Evolutionary conservation across 1,140 invertebrate species (phyloP), one percentile per base, ranked within the genome.

Genomic region (Colletes latitarsis): DNA sequence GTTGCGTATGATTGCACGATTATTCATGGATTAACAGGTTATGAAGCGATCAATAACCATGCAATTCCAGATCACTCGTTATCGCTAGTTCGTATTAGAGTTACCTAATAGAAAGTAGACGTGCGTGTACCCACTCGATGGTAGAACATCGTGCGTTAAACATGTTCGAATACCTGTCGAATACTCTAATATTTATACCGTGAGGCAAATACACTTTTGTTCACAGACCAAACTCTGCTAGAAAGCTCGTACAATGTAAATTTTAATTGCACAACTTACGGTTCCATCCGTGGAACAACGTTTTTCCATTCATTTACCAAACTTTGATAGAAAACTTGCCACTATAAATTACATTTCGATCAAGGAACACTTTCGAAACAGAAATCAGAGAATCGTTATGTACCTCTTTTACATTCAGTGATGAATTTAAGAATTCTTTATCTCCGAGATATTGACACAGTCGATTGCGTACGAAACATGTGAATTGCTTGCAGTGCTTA

Each of bases 141-240:
- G n/a, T 62, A 41, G 62, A 52, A n/a, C 43, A n/a, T 70, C 67
- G 8, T 55, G 57, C 43, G 52, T 74, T 19, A 58, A 67, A 46
- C 57, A 72, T 19, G 67, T 63, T 14, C 46, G 49, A 63, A 73
- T 77, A 82, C 73, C 69, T 77, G 80, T 62, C 63, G 64, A 64
- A 82, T 84, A 82, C 73, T 82, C 74, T 1, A 69, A 52, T 66
- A 57, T 63, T 80, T 52, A 58, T 64, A 30, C 21, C 19, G 6
- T 12, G 19, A 19, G 39, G 9, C 6, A 63, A 9, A 14, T 21
- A 43, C 41, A 6, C 30, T 49, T 15, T 15, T 62, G 21, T 4
- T n/a, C 53, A 8, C 30, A 6, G 12, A 63, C 3, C 3, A n/a
- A 58, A 19, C 57, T 58, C n/a, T 19, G 10, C 64, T 21, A 17